phyloP scores from a whole-genome alignment of 2,113 vertebrate species.

The Odocoileus virginianus region DNA sequence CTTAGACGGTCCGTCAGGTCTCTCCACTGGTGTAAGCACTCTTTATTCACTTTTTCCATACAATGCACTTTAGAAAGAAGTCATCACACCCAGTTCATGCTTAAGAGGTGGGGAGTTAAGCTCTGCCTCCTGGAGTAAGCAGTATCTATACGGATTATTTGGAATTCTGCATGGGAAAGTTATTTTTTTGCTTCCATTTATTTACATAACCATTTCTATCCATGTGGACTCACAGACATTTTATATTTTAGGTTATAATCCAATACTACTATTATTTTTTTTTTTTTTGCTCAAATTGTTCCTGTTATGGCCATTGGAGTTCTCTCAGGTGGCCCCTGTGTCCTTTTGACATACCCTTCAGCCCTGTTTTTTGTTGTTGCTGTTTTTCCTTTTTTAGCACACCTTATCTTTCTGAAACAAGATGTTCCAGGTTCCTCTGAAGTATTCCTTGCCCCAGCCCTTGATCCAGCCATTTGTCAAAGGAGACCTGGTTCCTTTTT shows the following conservation, averaged over 20 bases:
- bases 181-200: background rate
- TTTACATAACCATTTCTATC: background rate
- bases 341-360: background rate
- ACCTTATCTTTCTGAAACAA: background rate
- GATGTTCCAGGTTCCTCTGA: background rate
- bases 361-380: background rate
- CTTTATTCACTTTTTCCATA: background rate
- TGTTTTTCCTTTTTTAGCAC: background rate
- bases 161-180: background rate
- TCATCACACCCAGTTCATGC: background rate
- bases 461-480: background rate
- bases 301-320: background rate
- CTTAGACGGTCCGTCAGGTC: background rate
- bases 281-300: conserved; percentile 5
- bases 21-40: background rate
- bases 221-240: background rate
- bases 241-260: background rate
- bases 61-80: background rate
- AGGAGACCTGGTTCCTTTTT: background rate
- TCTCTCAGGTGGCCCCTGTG: background rate
- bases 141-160: background rate
- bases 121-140: background rate
- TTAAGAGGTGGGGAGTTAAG: background rate
- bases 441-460: background rate
- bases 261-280: background rate